Conservation (phyloP, 2,888 invertebrate genomes). For the Patella pellucida region DNA sequence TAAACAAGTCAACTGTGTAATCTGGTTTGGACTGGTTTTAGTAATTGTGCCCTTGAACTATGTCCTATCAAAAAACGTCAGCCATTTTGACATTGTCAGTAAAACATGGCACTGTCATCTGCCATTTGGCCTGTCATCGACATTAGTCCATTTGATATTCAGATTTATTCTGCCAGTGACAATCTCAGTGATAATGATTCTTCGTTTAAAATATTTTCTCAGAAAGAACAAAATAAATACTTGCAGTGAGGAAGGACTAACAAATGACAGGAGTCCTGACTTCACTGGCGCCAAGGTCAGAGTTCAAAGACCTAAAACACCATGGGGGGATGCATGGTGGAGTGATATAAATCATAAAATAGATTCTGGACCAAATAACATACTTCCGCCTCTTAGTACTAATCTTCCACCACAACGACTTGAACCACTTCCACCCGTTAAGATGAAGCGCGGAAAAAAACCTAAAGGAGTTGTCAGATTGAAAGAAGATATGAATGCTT, state of each 20-base stretch:
- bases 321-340: constrained; percentile 12
- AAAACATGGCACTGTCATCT: constrained; percentile 11
- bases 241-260: too few relatives aligned
- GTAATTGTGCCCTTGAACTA: not conserved
- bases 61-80: not conserved
- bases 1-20: not conserved
- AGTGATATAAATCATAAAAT: constrained; percentile 8
- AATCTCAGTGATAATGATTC: not conserved
- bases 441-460: too few relatives aligned
- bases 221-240: not conserved
- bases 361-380: constrained; percentile 10
- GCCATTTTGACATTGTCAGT: not conserved
- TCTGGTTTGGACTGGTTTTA: not conserved
- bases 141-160: not conserved
- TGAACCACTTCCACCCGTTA: not conserved
- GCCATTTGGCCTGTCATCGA: not conserved
- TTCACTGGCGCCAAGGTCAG: too few relatives aligned
- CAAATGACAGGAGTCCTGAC: too few relatives aligned
- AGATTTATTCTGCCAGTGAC: not conserved
- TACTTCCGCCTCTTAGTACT: constrained; percentile 10
- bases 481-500: not conserved
- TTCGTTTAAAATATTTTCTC: not conserved
- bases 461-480: not conserved
- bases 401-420: not conserved
- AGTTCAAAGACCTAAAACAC: constrained; percentile 2